A percentile compares a stretch with the other conserved stretches of the same genome.
These are phyloP conservation scores for Cyphomyrus discorhynchus DNA, from an alignment of 2,113 vertebrate genomes.

Conservation along the genomic window DNA sequence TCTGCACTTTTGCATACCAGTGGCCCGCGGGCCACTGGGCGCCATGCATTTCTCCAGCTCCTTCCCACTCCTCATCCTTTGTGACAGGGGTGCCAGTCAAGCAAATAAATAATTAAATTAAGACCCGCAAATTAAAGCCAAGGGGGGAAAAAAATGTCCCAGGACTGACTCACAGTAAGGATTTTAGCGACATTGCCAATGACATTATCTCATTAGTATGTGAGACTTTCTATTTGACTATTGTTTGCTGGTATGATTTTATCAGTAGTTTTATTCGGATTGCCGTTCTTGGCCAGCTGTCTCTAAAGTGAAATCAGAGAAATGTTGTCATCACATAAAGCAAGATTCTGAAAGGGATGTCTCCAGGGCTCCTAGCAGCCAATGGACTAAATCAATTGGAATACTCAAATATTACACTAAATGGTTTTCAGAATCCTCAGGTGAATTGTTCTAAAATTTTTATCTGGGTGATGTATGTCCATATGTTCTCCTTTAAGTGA, in stretches of 20 bases:
- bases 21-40: not conserved
- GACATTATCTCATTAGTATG: constrained; percentile 60
- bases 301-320: not conserved
- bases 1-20: not conserved
- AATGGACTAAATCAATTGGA: constrained; percentile 22
- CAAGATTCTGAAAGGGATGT: constrained; percentile 27
- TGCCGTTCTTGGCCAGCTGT: constrained; percentile 28
- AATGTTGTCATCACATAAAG: constrained; percentile 13
- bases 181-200: constrained; percentile 59
- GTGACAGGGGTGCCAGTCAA: constrained; percentile 54
- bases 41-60: constrained; percentile 32
- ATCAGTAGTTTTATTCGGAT: constrained; percentile 42
- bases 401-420: constrained; percentile 37
- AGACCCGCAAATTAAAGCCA: constrained; percentile 59
- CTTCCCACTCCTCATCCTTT: constrained; percentile 47
- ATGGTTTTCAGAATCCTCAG: constrained; percentile 38
- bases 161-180: constrained; percentile 57
- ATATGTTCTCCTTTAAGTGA: constrained; percentile 40
- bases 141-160: constrained; percentile 47
- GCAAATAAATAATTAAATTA: constrained; percentile 61
- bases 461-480: constrained; percentile 35
- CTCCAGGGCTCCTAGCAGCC: constrained; percentile 5
- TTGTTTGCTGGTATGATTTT: constrained; percentile 40
- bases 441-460: constrained; percentile 35
- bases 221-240: constrained; percentile 47